Evolutionary conservation across 2,888 invertebrate genomes (phyloP).

Genomic region (Xestia rhomboidea): DNA sequence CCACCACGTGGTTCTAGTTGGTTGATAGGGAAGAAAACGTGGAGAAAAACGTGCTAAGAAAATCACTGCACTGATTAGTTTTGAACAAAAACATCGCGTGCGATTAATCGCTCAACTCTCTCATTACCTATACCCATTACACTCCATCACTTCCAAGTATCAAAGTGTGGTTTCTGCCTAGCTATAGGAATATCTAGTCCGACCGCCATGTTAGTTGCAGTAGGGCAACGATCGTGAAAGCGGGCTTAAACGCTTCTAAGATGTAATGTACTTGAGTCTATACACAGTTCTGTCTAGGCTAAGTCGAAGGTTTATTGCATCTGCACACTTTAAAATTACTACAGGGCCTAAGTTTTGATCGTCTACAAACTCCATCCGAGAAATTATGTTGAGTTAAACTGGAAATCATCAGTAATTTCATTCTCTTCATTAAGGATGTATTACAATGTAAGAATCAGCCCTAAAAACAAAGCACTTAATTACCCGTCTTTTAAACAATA

Average conservation of each 20-base stretch:
- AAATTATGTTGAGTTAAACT: neutral
- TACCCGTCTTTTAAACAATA: neutral
- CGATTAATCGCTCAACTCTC: conserved; percentile 29
- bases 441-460: neutral
- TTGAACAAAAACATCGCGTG: conserved; percentile 43
- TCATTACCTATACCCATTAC: conserved; percentile 1
- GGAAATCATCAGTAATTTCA: neutral
- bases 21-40: neutral
- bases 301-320: neutral
- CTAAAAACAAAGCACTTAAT: neutral
- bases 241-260: conserved; percentile 18
- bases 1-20: neutral
- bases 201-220: conserved; percentile 17
- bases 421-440: neutral
- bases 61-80: conserved; percentile 28
- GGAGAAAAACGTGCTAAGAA: neutral
- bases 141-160: conserved; percentile 19
- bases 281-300: too few species aligned
- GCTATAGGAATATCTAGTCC: conserved; percentile 26
- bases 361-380: neutral
- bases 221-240: conserved; percentile 55
- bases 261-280: neutral
- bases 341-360: neutral
- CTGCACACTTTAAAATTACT: neutral
- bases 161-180: conserved; percentile 25